Conservation (phyloP, 2,797 vertebrate genomes). For the Emys orbicularis region DNA sequence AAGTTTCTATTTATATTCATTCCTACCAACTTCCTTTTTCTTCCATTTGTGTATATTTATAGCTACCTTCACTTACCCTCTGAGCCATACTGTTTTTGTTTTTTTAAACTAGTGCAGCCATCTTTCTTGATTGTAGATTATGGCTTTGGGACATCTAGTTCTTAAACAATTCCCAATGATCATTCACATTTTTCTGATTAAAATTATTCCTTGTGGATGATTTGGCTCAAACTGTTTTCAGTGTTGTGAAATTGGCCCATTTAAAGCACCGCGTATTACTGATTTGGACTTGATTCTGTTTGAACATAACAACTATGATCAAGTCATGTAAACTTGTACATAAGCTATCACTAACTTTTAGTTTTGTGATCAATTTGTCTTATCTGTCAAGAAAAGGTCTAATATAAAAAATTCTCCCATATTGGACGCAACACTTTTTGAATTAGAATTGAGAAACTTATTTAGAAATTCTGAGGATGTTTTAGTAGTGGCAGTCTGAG, state of each 20-base stretch:
- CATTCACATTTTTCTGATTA: neutral
- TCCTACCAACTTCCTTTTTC: neutral
- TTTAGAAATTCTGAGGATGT: neutral
- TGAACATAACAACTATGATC: neutral
- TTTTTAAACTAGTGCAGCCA: neutral
- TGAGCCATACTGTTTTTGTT: neutral
- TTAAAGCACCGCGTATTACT: neutral
- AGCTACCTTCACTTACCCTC: neutral
- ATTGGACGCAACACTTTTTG: neutral
- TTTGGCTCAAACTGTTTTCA: neutral
- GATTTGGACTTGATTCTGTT: neutral
- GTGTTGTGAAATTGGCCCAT: no score
- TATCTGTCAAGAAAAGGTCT: neutral
- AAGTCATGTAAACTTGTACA: neutral
- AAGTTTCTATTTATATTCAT: neutral
- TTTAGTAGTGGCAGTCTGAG: neutral
- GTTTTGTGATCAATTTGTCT: neutral
- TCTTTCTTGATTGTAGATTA: neutral
- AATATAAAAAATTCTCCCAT: neutral
- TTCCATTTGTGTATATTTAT: neutral
- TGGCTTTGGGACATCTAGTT: neutral
- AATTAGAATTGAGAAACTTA: neutral
- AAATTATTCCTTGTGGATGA: neutral
- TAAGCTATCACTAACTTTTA: neutral
- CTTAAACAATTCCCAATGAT: neutral